These are phyloP conservation scores for Chrysopilus asiliformis DNA, from an alignment of 2,888 invertebrate genomes.

Conservation along the genomic window DNA sequence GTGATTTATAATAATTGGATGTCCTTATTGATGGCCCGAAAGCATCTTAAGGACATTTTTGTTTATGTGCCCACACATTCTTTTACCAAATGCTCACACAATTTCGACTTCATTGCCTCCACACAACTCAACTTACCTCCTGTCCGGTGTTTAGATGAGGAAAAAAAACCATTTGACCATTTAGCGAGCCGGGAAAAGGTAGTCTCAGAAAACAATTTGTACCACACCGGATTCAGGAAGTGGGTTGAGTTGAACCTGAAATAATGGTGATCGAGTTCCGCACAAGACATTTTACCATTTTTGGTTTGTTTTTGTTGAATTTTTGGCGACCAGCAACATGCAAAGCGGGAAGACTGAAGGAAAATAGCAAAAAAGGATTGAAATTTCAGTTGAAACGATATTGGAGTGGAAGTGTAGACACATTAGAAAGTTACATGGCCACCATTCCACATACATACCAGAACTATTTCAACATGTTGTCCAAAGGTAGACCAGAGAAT, in stretches of 20 bases:
- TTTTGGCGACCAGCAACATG: background rate
- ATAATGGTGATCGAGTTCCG: too few relatives aligned
- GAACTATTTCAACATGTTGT: conserved; percentile 11
- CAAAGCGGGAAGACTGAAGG: background rate
- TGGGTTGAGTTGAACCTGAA: too few relatives aligned
- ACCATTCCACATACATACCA: conserved; percentile 5
- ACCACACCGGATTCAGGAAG: background rate
- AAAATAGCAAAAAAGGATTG: background rate
- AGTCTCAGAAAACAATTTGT: conserved; percentile 1
- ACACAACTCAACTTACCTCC: too few relatives aligned
- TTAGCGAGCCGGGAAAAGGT: conserved; percentile 4
- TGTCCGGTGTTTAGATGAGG: too few relatives aligned
- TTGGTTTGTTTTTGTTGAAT: too few relatives aligned
- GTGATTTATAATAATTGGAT: conserved; percentile 16
- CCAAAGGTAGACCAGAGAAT: conserved; percentile 13
- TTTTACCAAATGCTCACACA: too few relatives aligned
- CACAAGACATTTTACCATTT: too few relatives aligned
- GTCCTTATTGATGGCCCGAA: conserved; percentile 14
- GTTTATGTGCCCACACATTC: conserved; percentile 8
- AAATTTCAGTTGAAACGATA: background rate
- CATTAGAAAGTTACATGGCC: background rate
- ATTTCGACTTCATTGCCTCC: too few relatives aligned
- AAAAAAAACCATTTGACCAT: background rate
- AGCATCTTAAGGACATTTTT: conserved; percentile 15
- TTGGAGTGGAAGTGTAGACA: background rate